Evolutionary conservation across 2,113 vertebrate genomes (phyloP).

Genomic region (Choloepus hoffmanni): DNA sequence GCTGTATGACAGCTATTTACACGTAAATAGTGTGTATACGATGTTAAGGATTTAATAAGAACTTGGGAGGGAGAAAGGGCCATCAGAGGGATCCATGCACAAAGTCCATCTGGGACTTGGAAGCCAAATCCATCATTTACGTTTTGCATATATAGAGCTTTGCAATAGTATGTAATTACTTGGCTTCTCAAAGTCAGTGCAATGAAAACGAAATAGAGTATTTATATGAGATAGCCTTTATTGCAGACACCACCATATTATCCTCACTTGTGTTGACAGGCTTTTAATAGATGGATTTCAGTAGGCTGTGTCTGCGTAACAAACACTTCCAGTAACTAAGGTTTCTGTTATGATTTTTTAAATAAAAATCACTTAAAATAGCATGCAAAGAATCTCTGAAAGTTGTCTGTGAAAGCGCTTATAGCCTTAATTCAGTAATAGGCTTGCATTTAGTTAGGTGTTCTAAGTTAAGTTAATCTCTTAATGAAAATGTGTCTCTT

Average conservation of each 20-base stretch:
- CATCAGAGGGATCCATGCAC: neutral
- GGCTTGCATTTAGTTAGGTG: conserved; percentile 1
- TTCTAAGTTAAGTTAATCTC: neutral
- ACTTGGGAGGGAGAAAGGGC: neutral
- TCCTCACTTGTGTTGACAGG: neutral
- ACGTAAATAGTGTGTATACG: neutral
- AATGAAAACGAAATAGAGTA: neutral
- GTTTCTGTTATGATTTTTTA: neutral
- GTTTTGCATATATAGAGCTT: neutral
- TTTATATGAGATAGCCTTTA: neutral
- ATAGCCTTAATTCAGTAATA: neutral
- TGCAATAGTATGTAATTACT: neutral
- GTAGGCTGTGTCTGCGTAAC: neutral
- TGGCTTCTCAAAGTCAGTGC: neutral
- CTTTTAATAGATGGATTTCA: neutral
- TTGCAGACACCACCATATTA: neutral
- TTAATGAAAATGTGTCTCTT: conserved; percentile 45
- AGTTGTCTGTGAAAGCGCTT: neutral
- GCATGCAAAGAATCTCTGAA: neutral
- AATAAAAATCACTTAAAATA: conserved; percentile 1
- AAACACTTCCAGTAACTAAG: neutral
- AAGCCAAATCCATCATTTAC: neutral
- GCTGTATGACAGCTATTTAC: neutral
- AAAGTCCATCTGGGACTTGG: neutral
- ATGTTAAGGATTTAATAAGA: neutral